phyloP scores from a whole-genome alignment of 1,140 invertebrate genomes.

The Arctopsyche grandis region DNA sequence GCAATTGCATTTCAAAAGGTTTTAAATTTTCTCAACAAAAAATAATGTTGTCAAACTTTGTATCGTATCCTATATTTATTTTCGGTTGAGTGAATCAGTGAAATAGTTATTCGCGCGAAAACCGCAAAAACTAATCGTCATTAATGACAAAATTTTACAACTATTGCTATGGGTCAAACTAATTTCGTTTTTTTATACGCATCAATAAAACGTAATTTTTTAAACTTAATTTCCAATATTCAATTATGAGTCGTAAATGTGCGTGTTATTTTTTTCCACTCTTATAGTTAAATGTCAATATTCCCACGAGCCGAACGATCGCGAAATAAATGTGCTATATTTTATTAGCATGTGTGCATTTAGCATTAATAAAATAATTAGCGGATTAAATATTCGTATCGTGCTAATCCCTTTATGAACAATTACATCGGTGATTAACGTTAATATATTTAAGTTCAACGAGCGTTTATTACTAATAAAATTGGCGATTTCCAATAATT shows the following conservation, averaged over 20 bases:
- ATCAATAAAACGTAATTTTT: too few species aligned
- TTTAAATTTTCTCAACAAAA: too few species aligned
- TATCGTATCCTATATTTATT: too few species aligned
- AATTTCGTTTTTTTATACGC: not conserved
- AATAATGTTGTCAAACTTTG: too few species aligned
- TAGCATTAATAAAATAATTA: slow-evolving; percentile 3
- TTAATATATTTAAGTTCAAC: not conserved
- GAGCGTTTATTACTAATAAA: too few species aligned
- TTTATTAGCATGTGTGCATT: not conserved
- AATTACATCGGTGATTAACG: not conserved
- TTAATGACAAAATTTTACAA: slow-evolving; percentile 21
- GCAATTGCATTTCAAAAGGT: too few species aligned
- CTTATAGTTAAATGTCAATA: not conserved
- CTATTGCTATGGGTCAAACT: slow-evolving; percentile 11
- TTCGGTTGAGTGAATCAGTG: too few species aligned
- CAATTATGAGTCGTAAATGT: not conserved
- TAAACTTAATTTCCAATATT: not conserved
- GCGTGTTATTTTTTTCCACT: not conserved
- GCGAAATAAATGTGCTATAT: not conserved
- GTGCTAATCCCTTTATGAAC: not conserved
- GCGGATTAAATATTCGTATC: slow-evolving; percentile 3
- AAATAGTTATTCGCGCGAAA: slow-evolving; percentile 12
- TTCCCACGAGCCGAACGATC: not conserved
- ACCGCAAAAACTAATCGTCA: slow-evolving; percentile 25
- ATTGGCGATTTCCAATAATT: not conserved